Conservation (phyloP, 2,113 vertebrate species). For the Oenanthe oenanthe region DNA sequence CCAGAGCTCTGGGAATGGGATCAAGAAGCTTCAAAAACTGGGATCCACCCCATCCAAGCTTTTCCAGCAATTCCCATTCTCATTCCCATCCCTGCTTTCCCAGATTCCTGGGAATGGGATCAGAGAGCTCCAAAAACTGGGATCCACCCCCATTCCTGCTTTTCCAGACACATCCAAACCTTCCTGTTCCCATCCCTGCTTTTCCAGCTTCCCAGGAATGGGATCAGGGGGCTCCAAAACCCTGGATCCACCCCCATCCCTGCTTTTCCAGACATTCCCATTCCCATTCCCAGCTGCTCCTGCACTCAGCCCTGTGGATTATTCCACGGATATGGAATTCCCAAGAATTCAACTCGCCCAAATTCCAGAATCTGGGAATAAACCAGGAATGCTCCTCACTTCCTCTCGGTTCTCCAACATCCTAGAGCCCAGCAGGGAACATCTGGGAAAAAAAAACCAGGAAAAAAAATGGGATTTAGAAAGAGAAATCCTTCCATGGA, state of each 20-base stretch:
- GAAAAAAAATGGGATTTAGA: neutral
- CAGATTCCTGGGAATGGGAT: too few relatives aligned
- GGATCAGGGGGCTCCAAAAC: too few relatives aligned
- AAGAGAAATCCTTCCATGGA: accelerated
- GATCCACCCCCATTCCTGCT: too few relatives aligned
- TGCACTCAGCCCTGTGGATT: accelerated
- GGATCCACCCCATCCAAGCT: neutral
- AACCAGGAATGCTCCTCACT: constrained; percentile 73
- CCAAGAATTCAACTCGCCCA: neutral
- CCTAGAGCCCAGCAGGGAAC: constrained; percentile 71
- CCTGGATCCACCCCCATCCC: too few relatives aligned
- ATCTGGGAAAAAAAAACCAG: constrained; percentile 38
- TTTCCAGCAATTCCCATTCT: too few relatives aligned
- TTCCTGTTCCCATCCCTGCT: too few relatives aligned
- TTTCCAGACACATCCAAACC: neutral
- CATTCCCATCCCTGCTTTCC: too few relatives aligned
- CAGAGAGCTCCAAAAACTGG: accelerated
- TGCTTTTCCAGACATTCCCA: neutral
- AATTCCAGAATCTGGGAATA: neutral
- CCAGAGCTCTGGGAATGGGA: neutral
- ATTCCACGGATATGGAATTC: neutral
- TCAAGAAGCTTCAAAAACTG: too few relatives aligned
- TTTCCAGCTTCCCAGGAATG: neutral
- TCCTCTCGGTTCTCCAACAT: constrained; percentile 88
- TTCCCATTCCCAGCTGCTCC: too few relatives aligned